Evolutionary conservation across 1,140 invertebrate genomes (phyloP).

Genomic region (Muscidifurax raptorellus): DNA sequence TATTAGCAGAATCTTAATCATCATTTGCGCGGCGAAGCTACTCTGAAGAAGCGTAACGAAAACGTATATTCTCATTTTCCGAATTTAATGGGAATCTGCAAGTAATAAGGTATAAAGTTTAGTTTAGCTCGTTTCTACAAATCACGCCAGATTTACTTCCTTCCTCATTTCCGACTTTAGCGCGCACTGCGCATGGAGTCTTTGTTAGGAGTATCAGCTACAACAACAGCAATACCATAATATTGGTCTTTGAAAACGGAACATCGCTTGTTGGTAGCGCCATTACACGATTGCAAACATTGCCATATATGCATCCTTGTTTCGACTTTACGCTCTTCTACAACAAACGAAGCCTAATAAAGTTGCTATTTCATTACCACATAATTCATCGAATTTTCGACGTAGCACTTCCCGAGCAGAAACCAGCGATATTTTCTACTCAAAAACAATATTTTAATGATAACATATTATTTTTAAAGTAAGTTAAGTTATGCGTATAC

Average conservation of each 20-base stretch:
- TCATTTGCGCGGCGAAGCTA: not conserved
- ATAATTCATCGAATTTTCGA: not conserved
- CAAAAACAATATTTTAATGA: too few relatives aligned
- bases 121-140: not conserved
- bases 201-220: too few relatives aligned
- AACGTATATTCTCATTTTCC: not conserved
- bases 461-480: too few relatives aligned
- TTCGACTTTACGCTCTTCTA: not conserved
- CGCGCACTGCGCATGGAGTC: too few relatives aligned
- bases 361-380: not conserved
- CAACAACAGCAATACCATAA: too few relatives aligned
- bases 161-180: not conserved
- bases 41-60: not conserved
- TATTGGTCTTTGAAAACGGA: too few relatives aligned
- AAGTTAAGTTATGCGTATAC: too few relatives aligned
- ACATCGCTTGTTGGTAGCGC: too few relatives aligned
- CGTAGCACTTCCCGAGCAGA: not conserved
- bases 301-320: not conserved
- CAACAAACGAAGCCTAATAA: not conserved
- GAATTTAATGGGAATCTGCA: not conserved
- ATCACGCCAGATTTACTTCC: not conserved
- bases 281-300: not conserved
- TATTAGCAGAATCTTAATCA: not conserved
- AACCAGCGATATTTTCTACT: too few relatives aligned
- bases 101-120: not conserved